phyloP scores from a whole-genome alignment of 2,113 vertebrate genomes.

The Strix uralensis region DNA sequence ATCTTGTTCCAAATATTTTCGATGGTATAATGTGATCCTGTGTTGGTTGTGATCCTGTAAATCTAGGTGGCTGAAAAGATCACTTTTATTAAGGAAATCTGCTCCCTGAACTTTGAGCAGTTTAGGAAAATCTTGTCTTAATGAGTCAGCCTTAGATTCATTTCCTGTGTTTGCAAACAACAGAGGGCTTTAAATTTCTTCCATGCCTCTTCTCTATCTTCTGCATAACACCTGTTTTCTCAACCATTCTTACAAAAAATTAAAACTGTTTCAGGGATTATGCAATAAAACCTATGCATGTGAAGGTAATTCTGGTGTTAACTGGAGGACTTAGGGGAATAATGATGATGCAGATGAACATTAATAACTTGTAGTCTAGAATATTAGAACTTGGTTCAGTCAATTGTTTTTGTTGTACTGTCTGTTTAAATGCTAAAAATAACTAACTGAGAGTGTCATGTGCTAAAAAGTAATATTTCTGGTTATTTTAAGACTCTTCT shows the following conservation, averaged over 20 bases:
- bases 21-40: background rate
- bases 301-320: background rate
- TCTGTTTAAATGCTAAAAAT: conserved; percentile 20
- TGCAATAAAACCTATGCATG: background rate
- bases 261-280: background rate
- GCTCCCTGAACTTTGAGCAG: background rate
- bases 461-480: conserved; percentile 2
- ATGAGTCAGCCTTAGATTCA: conserved; percentile 49
- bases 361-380: background rate
- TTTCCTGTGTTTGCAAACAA: conserved; percentile 55
- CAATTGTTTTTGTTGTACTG: background rate
- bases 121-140: background rate
- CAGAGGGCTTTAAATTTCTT: conserved; percentile 34
- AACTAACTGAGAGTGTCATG: conserved; percentile 9
- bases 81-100: background rate
- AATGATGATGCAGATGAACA: background rate
- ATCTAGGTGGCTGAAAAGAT: background rate
- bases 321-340: background rate
- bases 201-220: background rate
- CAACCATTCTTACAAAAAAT: background rate
- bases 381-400: background rate
- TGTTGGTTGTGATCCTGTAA: background rate
- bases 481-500: background rate
- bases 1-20: background rate
- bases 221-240: background rate